These are phyloP conservation scores for Lasioglossum calceatum DNA, from an alignment of 2,888 invertebrate species.

Conservation along the genomic window DNA sequence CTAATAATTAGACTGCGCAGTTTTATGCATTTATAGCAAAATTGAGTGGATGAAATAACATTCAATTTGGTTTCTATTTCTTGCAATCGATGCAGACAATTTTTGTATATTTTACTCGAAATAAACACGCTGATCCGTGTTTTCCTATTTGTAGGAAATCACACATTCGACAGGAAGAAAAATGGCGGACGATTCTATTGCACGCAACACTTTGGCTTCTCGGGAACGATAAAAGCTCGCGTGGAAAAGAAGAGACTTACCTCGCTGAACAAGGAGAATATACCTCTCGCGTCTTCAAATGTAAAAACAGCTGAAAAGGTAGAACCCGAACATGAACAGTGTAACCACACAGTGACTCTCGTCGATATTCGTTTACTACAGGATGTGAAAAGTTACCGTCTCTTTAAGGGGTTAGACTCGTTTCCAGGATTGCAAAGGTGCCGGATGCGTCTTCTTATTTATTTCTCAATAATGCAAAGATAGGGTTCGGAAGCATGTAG, in stretches of 20 bases:
- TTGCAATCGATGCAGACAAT: too few species aligned
- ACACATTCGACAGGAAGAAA: constrained; percentile 82
- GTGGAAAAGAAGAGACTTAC: constrained; percentile 79
- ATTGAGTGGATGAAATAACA: too few species aligned
- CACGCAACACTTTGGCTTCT: constrained; percentile 89
- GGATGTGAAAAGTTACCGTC: too few species aligned
- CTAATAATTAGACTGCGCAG: too few species aligned
- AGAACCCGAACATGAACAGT: constrained; percentile 15
- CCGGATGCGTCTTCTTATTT: too few species aligned
- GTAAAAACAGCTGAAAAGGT: constrained; percentile 85
- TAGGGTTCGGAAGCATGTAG: too few species aligned
- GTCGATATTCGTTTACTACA: too few species aligned
- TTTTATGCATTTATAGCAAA: too few species aligned
- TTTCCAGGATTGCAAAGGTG: too few species aligned
- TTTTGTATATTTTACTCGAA: not conserved
- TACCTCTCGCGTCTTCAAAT: constrained; percentile 78
- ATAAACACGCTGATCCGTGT: not conserved
- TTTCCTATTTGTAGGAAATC: constrained; percentile 76
- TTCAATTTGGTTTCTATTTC: too few species aligned
- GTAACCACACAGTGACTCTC: not conserved
- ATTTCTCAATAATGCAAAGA: too few species aligned
- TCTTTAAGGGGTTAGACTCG: too few species aligned
- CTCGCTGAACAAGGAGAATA: constrained; percentile 82
- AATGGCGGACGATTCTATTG: constrained; percentile 89
- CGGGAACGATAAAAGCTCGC: constrained; percentile 85